These are phyloP conservation scores for Xenopus borealis DNA, from an alignment of 2,113 vertebrate genomes.

Conservation along the genomic window DNA sequence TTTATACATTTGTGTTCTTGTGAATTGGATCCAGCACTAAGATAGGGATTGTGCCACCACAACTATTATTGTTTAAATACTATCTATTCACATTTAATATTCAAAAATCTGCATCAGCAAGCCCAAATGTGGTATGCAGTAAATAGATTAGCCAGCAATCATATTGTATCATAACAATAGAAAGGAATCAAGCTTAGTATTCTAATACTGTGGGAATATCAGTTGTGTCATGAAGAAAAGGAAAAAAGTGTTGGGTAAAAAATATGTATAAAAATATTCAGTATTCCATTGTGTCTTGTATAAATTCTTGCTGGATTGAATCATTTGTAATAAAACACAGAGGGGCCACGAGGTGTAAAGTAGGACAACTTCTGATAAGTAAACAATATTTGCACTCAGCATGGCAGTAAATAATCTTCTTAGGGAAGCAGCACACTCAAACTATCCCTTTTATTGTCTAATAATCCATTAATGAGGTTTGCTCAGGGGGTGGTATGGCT, in stretches of 20 bases:
- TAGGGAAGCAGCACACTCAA: slow-evolving; percentile 2
- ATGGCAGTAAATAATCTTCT: slow-evolving; percentile 22
- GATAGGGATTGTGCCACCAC: no score
- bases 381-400: slow-evolving; percentile 24
- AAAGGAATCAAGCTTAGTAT: not conserved
- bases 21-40: no score
- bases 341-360: slow-evolving; percentile 15
- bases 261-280: no score
- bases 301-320: not conserved
- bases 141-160: not conserved
- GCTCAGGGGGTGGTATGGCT: slow-evolving; percentile 62
- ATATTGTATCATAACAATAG: no score
- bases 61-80: no score
- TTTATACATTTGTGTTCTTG: no score
- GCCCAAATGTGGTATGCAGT: not conserved
- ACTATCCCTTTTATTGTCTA: slow-evolving; percentile 24
- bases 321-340: slow-evolving; percentile 2
- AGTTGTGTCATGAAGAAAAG: no score
- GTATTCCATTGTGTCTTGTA: not conserved
- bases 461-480: slow-evolving; percentile 61
- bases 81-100: no score
- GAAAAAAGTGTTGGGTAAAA: no score
- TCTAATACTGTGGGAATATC: not conserved
- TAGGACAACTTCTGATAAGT: slow-evolving; percentile 18
- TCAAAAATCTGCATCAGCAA: no score